These are phyloP conservation scores for Willisornis vidua DNA, from an alignment of 2,113 vertebrate genomes.

Conservation along the genomic window DNA sequence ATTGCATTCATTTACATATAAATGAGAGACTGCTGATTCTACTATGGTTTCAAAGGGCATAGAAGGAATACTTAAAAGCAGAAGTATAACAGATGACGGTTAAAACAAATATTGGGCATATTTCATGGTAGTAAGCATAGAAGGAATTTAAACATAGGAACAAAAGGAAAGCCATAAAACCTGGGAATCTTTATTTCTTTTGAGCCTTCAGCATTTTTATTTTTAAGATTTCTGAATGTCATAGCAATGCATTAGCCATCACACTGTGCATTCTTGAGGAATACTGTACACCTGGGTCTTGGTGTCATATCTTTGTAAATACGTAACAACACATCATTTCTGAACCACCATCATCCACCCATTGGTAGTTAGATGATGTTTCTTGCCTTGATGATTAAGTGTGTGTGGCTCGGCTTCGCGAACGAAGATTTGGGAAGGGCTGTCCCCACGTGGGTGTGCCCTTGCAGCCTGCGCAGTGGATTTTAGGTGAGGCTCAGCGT, in stretches of 20 bases:
- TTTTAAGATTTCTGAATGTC: background rate
- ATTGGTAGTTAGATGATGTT: background rate
- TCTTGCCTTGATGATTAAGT: background rate
- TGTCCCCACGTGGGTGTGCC: too few relatives aligned
- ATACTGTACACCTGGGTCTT: background rate
- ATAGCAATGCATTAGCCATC: background rate
- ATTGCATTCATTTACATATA: background rate
- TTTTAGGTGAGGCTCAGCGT: too few relatives aligned
- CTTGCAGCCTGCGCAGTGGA: too few relatives aligned
- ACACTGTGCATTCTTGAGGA: background rate
- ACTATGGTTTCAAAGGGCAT: background rate
- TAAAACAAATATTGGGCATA: background rate
- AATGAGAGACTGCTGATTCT: background rate
- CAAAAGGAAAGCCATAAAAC: background rate
- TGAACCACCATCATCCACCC: background rate
- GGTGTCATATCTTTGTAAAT: accelerated
- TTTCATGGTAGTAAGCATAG: background rate
- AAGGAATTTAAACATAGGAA: background rate
- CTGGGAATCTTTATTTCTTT: background rate
- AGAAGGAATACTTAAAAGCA: background rate
- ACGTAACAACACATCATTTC: background rate
- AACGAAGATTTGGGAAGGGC: too few relatives aligned
- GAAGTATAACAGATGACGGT: background rate
- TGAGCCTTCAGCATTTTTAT: background rate
- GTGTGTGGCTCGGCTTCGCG: too few relatives aligned